Evolutionary conservation across 1,140 invertebrate species (phyloP).

Genomic region (Calliphora vicina): DNA sequence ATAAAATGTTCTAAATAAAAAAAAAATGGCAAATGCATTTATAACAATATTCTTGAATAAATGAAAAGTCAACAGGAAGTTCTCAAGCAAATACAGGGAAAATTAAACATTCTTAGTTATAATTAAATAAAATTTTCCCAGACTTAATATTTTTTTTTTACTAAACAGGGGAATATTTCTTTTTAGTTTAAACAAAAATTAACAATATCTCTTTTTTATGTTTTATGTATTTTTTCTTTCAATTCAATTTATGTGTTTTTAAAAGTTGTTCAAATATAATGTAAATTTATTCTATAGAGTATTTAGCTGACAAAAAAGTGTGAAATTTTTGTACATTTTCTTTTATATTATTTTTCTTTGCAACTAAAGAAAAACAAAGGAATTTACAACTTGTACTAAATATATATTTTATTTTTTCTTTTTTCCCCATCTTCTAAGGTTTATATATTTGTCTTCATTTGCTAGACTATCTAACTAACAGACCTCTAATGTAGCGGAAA

Average conservation of each 20-base stretch:
- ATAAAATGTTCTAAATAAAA: slow-evolving; percentile 10
- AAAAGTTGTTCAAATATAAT: not conserved
- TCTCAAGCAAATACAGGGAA: not conserved
- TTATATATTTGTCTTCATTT: too few relatives aligned
- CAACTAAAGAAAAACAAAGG: not conserved
- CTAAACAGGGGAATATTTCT: not conserved
- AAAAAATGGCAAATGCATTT: too few relatives aligned
- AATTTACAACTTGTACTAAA: slow-evolving; percentile 6
- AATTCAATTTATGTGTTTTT: not conserved
- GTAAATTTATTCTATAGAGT: not conserved
- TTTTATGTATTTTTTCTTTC: not conserved
- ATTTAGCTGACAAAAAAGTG: not conserved
- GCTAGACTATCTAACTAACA: not conserved
- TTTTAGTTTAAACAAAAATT: not conserved
- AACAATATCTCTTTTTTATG: not conserved
- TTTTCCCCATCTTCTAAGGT: not conserved
- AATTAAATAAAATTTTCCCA: slow-evolving; percentile 21
- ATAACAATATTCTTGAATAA: not conserved
- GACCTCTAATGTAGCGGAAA: slow-evolving; percentile 25
- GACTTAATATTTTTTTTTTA: not conserved
- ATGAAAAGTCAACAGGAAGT: slow-evolving; percentile 19
- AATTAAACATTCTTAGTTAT: not conserved
- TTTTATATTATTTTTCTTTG: not conserved
- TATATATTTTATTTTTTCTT: not conserved
- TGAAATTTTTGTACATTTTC: not conserved